phyloP scores from a whole-genome alignment of 2,888 invertebrate genomes.

The Thera britannica region DNA sequence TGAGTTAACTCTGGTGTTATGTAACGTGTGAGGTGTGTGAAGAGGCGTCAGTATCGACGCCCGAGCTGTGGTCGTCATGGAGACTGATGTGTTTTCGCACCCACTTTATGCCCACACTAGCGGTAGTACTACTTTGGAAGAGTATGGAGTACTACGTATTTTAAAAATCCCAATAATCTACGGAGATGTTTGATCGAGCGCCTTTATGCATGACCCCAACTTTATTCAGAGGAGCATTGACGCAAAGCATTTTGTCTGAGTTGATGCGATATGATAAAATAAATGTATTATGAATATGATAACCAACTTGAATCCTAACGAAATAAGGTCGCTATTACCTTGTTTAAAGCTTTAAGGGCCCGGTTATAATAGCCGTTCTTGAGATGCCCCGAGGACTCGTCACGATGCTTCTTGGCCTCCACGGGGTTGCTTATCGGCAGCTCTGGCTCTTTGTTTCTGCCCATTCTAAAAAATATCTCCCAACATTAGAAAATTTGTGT shows the following conservation, averaged over 20 bases:
- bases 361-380: conserved; percentile 90
- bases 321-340: conserved; percentile 69
- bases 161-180: background rate
- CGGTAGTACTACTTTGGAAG: conserved; percentile 43
- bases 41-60: conserved; percentile 77
- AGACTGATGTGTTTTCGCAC: conserved; percentile 77
- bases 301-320: background rate
- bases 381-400: conserved; percentile 91
- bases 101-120: conserved; percentile 60
- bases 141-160: conserved; percentile 39
- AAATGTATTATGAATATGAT: too few relatives aligned
- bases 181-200: background rate
- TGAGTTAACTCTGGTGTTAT: conserved; percentile 50
- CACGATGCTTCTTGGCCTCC: conserved; percentile 88
- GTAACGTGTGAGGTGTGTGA: conserved; percentile 67
- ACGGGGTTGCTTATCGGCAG: conserved; percentile 71
- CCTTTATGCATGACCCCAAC: background rate
- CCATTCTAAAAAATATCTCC: conserved; percentile 54
- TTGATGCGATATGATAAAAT: background rate
- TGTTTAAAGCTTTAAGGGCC: conserved; percentile 88
- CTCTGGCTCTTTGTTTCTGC: conserved; percentile 73
- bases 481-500: background rate
- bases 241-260: background rate
- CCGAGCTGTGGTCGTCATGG: conserved; percentile 75
- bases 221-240: background rate